Evolutionary conservation across 2,888 invertebrate genomes (phyloP), one percentile per base, ranked within the genome.

Genomic region (Napeogenes inachia): DNA sequence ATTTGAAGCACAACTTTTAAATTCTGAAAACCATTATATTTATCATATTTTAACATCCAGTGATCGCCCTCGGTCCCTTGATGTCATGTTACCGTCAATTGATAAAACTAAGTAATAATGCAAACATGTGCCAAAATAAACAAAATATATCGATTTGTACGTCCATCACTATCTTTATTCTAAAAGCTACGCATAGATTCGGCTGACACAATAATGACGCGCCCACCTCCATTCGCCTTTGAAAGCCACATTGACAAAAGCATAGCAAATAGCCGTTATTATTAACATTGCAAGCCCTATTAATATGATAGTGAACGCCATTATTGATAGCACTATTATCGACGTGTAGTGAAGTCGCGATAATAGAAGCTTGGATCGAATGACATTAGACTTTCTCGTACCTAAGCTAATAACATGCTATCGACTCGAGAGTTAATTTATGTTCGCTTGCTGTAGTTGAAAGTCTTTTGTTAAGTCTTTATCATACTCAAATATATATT

Each of bases 221-320:
- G 84, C 87, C 87, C 82, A 87, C 89, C 87, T 85, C 77, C 75
- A 77, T 73, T 74, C 75, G 73, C 82, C 79, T 86, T 89, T 87
- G 80, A 84, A 71, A 79, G 82, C 84, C 80, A 79, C 82, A 76
- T 80, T 82, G 81, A 88, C 89, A 89, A 89, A 86, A 75, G 86
- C 78, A 78, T 76, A 75, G 87, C 87, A 89, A 89, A 89, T 89
- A 88, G 75, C 83, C 77, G 82, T 87, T 88, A 88, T 87, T 83
- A 81, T 70, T 65, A 64, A 78, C 75, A 75, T 76, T 73, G 76
- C 77, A 77, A 75, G 75, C 75, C 77, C 80, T 84, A 81, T 86
- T 85, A 85, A 85, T 81, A 78, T 77, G 75, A 80, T 79, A 76
- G 76, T 76, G 74, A 69, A 75, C 71, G 61, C 75, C 75, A 64